Evolutionary conservation across 2,113 vertebrate species (phyloP), one percentile per base, ranked within the genome.

Genomic region (Leptobrachium leishanense): DNA sequence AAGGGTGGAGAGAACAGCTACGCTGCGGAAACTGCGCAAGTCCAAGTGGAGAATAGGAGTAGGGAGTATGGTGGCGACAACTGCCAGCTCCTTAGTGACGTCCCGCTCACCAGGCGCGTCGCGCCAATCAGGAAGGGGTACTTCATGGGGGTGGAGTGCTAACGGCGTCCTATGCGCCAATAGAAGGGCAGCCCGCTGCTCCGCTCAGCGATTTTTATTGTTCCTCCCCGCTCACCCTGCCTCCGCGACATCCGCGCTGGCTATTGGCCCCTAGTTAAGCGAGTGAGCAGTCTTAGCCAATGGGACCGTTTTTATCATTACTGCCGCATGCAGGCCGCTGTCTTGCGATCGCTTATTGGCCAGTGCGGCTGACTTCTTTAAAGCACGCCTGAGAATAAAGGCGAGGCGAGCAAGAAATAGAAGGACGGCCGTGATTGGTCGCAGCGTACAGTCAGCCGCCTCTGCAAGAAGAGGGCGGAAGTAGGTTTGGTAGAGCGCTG

Each of bases 11-110:
- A 63, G 53, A 79, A 69, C 82, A 81, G 82, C 54, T 73, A 81
- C 86, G 83, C 79, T 84, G 82, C 83, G 74, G 55, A 82, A 43
- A 11, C 4, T 57, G 72, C 77, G 57, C 82, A 88, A 74, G 3
- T 54, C 0, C 15, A 11, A 20, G 81, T 81, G 31, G 81, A 83
- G 88, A 89, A 89, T 87, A 81, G 15, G 43, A 42, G 77, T 31
- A 75, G 83, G 82, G 84, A 15, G 13, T n/a, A n/a, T n/a, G n/a
- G 62, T 74, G 53, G 72, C 82, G 81, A 84, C 11, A 31, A 40
- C 42, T 81, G 46, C 7, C 6, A 75, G 55, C 13, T 53, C 76
- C 64, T 71, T 12, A 76, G 70, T 83, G 82, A 77, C 86, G 82
- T 75, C 72, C 70, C 72, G 6, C 71, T 80, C 78, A 46, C 71